Evolutionary conservation across 2,797 vertebrate genomes (phyloP).

Genomic region (Austrolebias charrua): DNA sequence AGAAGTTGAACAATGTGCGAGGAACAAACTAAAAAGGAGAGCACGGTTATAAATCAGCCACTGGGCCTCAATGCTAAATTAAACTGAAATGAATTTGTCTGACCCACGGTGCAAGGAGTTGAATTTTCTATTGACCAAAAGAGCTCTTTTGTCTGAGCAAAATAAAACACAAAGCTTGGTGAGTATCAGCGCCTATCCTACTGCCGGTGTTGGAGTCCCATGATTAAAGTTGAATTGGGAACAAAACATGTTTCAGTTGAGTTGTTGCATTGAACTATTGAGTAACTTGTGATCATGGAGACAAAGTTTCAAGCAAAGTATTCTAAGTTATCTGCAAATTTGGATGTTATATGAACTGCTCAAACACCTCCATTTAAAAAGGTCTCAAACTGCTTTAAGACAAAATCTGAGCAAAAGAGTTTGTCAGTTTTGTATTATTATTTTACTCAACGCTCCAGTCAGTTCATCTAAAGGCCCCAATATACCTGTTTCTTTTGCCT

Average conservation of each 20-base stretch:
- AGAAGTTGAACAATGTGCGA: conserved; percentile 75
- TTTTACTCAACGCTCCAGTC: too few relatives aligned
- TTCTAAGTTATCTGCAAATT: conserved; percentile 37
- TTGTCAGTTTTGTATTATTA: too few relatives aligned
- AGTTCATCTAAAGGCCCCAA: too few relatives aligned
- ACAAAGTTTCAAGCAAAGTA: conserved; percentile 1
- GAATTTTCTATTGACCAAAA: conserved; percentile 76
- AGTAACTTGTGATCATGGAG: conserved; percentile 21
- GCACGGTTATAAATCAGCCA: conserved; percentile 79
- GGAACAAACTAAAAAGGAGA: conserved; percentile 71
- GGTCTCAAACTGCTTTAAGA: too few relatives aligned
- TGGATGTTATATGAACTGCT: conserved; percentile 5
- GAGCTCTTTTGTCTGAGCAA: conserved; percentile 51
- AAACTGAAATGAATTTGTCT: conserved; percentile 83
- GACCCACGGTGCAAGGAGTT: conserved; percentile 60
- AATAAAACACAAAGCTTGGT: conserved; percentile 55
- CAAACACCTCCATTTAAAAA: too few relatives aligned
- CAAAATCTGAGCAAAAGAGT: too few relatives aligned
- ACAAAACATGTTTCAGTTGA: conserved; percentile 31
- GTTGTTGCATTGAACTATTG: conserved; percentile 25
- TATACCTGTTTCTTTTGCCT: too few relatives aligned
- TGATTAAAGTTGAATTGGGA: conserved; percentile 40
- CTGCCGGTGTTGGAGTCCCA: conserved; percentile 24
- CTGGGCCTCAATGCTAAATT: conserved; percentile 76
- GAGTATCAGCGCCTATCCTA: conserved; percentile 45